Conservation (phyloP, 92 coral and sea anemone species). For the Siderastrea siderea region DNA sequence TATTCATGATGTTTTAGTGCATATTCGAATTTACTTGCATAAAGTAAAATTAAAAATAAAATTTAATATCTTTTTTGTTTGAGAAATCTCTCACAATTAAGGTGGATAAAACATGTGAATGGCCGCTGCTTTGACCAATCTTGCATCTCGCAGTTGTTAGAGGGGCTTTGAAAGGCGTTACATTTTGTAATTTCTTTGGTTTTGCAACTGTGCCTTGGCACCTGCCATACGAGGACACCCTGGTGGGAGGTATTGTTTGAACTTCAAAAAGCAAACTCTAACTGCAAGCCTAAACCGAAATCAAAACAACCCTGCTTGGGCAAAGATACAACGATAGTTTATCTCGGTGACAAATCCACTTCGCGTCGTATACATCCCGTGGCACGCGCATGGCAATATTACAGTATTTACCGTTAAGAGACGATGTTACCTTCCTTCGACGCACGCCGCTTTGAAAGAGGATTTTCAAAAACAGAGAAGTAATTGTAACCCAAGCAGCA, state of each 20-base stretch:
- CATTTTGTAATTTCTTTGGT: slow-evolving; percentile 25
- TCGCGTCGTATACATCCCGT: neutral
- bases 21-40: neutral
- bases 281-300: slow-evolving; percentile 30
- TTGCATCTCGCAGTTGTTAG: neutral
- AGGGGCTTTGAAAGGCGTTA: slow-evolving; percentile 1
- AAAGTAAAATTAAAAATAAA: neutral
- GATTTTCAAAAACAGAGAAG: neutral
- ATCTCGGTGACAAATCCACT: neutral
- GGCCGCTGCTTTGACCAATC: neutral
- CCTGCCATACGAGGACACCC: slow-evolving; percentile 36
- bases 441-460: neutral
- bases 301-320: slow-evolving; percentile 13
- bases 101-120: neutral
- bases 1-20: slow-evolving; percentile 16
- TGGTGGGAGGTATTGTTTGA: slow-evolving; percentile 33
- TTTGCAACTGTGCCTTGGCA: slow-evolving; percentile 8
- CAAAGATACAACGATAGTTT: neutral
- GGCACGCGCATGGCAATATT: slow-evolving; percentile 3
- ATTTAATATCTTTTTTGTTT: neutral
- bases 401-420: neutral
- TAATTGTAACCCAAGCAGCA: neutral
- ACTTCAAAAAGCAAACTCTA: slow-evolving; percentile 51
- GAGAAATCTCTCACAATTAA: neutral
- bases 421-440: neutral